Evolutionary conservation across 2,113 vertebrate genomes (phyloP).

Genomic region (Thymallus thymallus): DNA sequence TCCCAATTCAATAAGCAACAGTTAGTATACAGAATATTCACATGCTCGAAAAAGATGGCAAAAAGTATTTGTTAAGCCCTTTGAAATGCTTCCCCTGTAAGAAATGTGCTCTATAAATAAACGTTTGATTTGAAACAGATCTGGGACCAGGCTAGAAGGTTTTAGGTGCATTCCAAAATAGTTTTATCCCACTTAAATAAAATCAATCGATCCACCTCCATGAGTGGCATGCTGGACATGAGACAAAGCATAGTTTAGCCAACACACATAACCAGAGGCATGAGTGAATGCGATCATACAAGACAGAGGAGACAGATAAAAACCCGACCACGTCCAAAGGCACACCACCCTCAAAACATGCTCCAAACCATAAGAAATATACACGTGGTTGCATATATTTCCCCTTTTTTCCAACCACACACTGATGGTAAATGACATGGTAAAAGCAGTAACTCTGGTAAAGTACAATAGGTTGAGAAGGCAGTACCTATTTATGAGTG

Average conservation of each 20-base stretch:
- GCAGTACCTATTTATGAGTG: slow-evolving; percentile 80
- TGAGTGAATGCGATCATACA: neutral
- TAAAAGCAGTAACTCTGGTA: neutral
- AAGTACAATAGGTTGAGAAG: slow-evolving; percentile 9
- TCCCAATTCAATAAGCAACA: too few species aligned
- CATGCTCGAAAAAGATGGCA: too few species aligned
- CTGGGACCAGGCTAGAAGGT: too few species aligned
- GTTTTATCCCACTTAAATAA: too few species aligned
- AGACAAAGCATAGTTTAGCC: neutral
- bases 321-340: neutral
- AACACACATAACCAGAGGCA: neutral
- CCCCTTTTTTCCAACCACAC: slow-evolving; percentile 16
- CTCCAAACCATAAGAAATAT: neutral
- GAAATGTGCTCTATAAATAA: too few species aligned
- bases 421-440: neutral
- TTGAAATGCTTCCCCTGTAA: too few species aligned
- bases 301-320: neutral
- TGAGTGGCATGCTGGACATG: neutral
- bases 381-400: slow-evolving; percentile 28
- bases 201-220: too few species aligned
- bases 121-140: too few species aligned
- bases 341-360: neutral
- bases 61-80: too few species aligned
- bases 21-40: too few species aligned
- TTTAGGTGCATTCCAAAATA: too few species aligned